phyloP scores from a whole-genome alignment of 2,113 vertebrate genomes.

The Laterallus jamaicensis region DNA sequence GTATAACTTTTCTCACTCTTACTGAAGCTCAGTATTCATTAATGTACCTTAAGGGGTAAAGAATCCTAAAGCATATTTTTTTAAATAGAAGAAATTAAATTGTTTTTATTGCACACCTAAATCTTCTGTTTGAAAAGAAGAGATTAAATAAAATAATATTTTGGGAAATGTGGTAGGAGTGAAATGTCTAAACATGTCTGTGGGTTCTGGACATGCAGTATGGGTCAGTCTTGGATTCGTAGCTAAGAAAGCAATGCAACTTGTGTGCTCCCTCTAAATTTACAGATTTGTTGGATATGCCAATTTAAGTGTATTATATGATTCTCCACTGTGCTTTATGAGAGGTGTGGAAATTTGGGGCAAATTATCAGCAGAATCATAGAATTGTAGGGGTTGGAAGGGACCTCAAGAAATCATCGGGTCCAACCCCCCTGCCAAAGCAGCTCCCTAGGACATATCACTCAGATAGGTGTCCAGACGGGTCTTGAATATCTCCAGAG shows the following conservation, averaged over 20 bases:
- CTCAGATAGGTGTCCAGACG: too few species aligned
- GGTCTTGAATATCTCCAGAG: too few species aligned
- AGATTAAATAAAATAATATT: neutral
- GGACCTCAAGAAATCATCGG: too few species aligned
- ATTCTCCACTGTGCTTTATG: neutral
- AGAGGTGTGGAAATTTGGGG: neutral
- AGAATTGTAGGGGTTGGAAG: too few species aligned
- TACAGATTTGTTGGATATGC: neutral
- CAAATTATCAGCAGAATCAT: neutral
- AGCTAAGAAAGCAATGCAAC: neutral
- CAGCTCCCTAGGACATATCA: too few species aligned
- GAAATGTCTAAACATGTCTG: neutral
- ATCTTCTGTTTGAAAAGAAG: neutral
- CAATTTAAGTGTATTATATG: neutral
- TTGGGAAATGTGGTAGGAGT: neutral
- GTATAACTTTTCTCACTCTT: neutral
- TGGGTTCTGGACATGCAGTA: neutral
- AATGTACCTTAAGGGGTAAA: neutral
- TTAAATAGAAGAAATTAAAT: neutral
- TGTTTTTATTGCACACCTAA: neutral
- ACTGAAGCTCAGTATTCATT: neutral
- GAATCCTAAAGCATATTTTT: neutral
- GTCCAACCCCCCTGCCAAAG: too few species aligned
- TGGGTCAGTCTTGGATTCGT: neutral
- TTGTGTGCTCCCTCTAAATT: neutral